Conservation (phyloP, 2,797 vertebrate species). For the Anguilla anguilla region DNA sequence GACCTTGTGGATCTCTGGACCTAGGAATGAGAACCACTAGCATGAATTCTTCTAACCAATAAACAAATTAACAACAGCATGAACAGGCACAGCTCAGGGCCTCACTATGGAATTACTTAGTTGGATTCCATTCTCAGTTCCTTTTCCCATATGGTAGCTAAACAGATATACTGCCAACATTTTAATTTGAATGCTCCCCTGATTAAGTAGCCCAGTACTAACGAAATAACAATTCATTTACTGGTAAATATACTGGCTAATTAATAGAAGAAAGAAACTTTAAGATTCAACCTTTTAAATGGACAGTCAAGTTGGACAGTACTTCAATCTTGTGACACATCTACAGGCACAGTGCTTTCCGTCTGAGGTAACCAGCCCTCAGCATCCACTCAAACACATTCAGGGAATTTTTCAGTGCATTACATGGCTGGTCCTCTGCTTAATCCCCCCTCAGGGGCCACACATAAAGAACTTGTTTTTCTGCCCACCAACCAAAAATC, state of each 20-base stretch:
- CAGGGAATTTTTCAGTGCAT: neutral
- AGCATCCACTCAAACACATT: neutral
- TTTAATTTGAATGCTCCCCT: neutral
- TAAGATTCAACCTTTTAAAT: too few relatives aligned
- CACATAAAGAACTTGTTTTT: neutral
- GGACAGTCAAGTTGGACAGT: neutral
- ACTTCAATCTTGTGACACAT: neutral
- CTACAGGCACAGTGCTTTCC: neutral
- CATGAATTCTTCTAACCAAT: neutral
- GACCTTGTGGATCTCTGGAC: neutral
- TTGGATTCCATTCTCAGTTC: neutral
- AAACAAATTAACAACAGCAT: neutral
- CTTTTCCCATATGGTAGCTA: neutral
- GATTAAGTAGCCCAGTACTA: neutral
- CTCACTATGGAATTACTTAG: neutral
- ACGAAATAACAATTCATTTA: neutral
- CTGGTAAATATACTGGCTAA: neutral
- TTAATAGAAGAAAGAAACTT: neutral
- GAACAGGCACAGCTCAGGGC: too few relatives aligned
- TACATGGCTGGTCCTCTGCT: neutral
- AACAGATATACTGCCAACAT: neutral
- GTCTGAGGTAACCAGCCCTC: neutral
- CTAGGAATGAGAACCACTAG: neutral
- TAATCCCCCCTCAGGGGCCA: neutral
- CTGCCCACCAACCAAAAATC: neutral